phyloP scores from a whole-genome alignment of 2,888 invertebrate genomes.

The Mechanitis messenoides region DNA sequence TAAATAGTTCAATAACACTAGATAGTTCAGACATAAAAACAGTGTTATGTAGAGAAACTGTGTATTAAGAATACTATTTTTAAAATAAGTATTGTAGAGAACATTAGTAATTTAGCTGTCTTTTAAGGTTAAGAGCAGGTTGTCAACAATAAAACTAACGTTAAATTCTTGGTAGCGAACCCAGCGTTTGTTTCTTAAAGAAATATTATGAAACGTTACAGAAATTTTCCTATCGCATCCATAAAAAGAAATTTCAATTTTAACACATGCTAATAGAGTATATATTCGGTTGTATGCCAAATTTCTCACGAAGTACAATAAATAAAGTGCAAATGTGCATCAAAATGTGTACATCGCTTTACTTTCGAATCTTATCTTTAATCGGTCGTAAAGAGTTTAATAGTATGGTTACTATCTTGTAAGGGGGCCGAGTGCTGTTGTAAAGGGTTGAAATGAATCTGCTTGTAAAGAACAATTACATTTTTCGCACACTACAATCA shows the following conservation, averaged over 20 bases:
- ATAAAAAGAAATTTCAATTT: not conserved
- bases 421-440: conserved; percentile 12
- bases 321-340: conserved; percentile 36
- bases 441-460: conserved; percentile 19
- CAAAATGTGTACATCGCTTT: conserved; percentile 34
- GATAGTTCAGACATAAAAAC: no score
- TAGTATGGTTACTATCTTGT: conserved; percentile 19
- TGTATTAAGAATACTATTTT: no score
- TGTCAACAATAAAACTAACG: conserved; percentile 1
- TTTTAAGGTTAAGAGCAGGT: not conserved
- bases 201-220: conserved; percentile 20
- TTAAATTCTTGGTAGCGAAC: conserved; percentile 18
- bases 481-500: conserved; percentile 14
- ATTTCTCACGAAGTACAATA: conserved; percentile 16
- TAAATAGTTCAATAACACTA: no score
- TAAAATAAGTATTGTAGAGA: not conserved
- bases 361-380: conserved; percentile 36
- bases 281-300: conserved; percentile 26
- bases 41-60: no score
- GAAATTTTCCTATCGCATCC: conserved; percentile 15
- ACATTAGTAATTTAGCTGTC: not conserved
- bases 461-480: conserved; percentile 6
- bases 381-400: conserved; percentile 37
- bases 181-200: conserved; percentile 14
- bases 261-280: conserved; percentile 19